Conservation (phyloP, 2,797 vertebrate species). For the Neopelma chrysocephalum region DNA sequence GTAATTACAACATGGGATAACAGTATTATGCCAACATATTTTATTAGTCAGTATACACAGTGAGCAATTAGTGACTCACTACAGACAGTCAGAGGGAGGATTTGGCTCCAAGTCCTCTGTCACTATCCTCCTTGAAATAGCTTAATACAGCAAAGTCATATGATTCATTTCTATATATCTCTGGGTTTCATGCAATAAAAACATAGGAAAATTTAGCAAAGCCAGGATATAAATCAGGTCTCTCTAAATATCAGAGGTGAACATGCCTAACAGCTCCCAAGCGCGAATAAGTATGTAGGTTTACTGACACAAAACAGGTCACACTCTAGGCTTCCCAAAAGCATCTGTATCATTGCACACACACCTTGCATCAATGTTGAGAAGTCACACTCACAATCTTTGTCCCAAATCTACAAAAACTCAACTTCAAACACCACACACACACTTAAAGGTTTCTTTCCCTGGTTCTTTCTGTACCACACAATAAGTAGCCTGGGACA, state of each 20-base stretch:
- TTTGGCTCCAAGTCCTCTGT: neutral
- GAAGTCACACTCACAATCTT: neutral
- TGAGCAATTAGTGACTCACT: slow-evolving; percentile 65
- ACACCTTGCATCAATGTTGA: neutral
- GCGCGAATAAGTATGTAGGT: neutral
- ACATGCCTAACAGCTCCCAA: neutral
- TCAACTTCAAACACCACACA: neutral
- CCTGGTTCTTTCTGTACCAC: neutral
- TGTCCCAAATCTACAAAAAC: neutral
- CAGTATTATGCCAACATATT: slow-evolving; percentile 61
- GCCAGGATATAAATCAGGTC: neutral
- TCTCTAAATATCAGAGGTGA: neutral
- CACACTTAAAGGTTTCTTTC: neutral
- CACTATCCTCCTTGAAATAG: slow-evolving; percentile 11
- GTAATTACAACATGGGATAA: slow-evolving; percentile 52
- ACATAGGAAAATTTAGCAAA: neutral
- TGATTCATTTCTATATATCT: neutral
- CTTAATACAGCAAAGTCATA: slow-evolving; percentile 1
- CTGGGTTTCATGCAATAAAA: neutral
- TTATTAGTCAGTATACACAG: slow-evolving; percentile 58
- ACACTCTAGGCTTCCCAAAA: neutral
- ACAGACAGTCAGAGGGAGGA: slow-evolving; percentile 30
- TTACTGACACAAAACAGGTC: neutral
- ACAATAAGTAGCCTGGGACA: neutral
- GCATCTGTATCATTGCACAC: neutral